These are phyloP conservation scores for Pomacea canaliculata DNA, from an alignment of 2,888 invertebrate species.

Conservation along the genomic window DNA sequence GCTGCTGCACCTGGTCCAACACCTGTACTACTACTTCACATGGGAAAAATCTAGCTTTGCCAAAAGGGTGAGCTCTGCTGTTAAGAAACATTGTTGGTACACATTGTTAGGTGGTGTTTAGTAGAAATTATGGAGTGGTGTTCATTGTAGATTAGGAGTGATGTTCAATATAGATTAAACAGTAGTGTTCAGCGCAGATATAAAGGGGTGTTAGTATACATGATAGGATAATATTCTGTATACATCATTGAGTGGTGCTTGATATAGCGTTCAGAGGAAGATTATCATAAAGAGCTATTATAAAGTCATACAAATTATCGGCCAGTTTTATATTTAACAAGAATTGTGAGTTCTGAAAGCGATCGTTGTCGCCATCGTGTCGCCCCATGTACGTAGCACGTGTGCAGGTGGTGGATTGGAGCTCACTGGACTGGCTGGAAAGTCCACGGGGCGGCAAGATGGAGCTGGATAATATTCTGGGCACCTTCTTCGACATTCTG, in stretches of 20 bases:
- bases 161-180: background rate
- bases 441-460: constrained; percentile 39
- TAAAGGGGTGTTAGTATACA: no score
- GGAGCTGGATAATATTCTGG: constrained; percentile 54
- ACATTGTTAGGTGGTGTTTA: background rate
- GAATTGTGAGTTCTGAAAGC: no score
- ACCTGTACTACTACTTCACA: constrained; percentile 55
- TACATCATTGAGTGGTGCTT: no score
- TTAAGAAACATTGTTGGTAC: background rate
- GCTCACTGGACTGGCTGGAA: constrained; percentile 58
- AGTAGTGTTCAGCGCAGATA: background rate
- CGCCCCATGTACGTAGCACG: no score
- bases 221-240: no score
- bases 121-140: background rate
- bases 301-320: no score
- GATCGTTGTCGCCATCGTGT: no score
- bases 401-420: constrained; percentile 61
- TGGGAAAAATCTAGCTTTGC: constrained; percentile 58
- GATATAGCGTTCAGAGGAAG: no score
- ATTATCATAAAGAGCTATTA: no score
- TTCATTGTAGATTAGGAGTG: background rate
- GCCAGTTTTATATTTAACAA: no score
- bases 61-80: constrained; percentile 47
- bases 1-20: constrained; percentile 53
- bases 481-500: constrained; percentile 56